A percentile compares a stretch with the other conserved stretches of the same genome.
phyloP scores from a whole-genome alignment of 2,797 vertebrate genomes.

The Lycodopsis pacificus region DNA sequence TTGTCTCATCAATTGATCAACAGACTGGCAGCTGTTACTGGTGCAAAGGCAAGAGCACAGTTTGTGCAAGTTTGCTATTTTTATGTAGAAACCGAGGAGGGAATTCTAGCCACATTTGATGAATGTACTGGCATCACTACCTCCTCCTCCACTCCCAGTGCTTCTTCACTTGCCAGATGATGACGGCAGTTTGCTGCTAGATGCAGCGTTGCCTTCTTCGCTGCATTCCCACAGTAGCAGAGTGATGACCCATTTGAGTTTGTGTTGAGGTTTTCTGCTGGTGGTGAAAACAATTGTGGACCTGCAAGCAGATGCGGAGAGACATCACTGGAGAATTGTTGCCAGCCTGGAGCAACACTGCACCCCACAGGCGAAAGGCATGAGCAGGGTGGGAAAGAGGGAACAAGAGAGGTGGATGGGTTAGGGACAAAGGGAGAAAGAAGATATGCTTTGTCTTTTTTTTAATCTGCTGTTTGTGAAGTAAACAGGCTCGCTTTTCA shows the following conservation, averaged over 20 bases:
- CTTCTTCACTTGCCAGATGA: slow-evolving; percentile 17
- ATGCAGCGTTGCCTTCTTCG: slow-evolving; percentile 8
- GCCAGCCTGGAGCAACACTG: slow-evolving; percentile 63
- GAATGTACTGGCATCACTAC: slow-evolving; percentile 31
- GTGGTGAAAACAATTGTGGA: slow-evolving; percentile 8
- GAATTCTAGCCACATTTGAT: slow-evolving; percentile 59
- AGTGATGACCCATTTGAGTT: slow-evolving; percentile 60
- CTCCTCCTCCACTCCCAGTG: slow-evolving; percentile 25
- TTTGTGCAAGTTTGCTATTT: slow-evolving; percentile 37
- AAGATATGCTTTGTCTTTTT: not conserved
- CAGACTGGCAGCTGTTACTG: not conserved
- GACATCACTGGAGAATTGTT: slow-evolving; percentile 7
- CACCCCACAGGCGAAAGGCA: slow-evolving; percentile 72
- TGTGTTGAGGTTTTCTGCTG: slow-evolving; percentile 15
- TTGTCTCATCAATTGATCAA: not conserved
- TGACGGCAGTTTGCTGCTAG: slow-evolving; percentile 24
- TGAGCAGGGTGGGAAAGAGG: slow-evolving; percentile 27
- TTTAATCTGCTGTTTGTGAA: slow-evolving; percentile 6
- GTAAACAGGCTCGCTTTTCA: slow-evolving; percentile 22
- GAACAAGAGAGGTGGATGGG: not conserved
- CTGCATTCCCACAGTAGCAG: slow-evolving; percentile 10
- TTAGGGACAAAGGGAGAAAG: not conserved
- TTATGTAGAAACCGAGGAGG: slow-evolving; percentile 34
- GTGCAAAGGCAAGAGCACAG: not conserved
- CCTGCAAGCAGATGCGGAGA: slow-evolving; percentile 31